Base-by-base conservation (phyloP, 2,797 vertebrate species). In the Mastacembelus armatus region DNA sequence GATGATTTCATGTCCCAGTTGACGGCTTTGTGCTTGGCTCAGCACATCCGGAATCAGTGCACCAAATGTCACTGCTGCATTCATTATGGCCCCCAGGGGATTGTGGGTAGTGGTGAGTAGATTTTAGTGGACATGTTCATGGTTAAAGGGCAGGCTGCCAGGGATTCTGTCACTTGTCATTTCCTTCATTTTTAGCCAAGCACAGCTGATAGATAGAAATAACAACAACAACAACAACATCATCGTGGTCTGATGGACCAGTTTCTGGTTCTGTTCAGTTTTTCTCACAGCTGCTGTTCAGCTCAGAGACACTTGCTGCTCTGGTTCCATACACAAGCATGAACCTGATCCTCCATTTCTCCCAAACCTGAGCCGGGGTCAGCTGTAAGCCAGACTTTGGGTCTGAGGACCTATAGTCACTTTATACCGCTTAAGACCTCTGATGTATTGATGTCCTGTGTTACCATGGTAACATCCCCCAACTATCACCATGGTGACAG, bases 11-110 rank as follows among this genome's bases (percentile, higher is more conserved):
- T 21, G 32, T 26, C 38, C 35, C 35, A 18, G 57, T 43, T 0
- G 3, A 49, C 49, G 22, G 24, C 9, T 36, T 66, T 62, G 40
- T 57, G 60, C 50, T 52, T 47, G 0, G 15, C 45, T 66, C 76
- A 64, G 83, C 76, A 62, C 59, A 65, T 71, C 47, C 55, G 21
- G 30, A 47, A 49, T 68, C 77, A 44, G 55, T 45, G 56, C 72
- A 67, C 59, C 43, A 80, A 76, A 79, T 62, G 74, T 75, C 74
- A 68, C 50, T 16, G 64, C 71, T 74, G 82, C 74, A 75, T 73
- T 80, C 56, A 71, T 76, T 24, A 78, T 30, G 51, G 51, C 7
- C 56, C 40, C 63, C 38, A 4, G 51, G 48, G 70, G 47, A 68
- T 44, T 69, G 54, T 74, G 79, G 69, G 60, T 51, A 70, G 52